These are phyloP conservation scores for Chelonus insularis DNA, from an alignment of 1,140 invertebrate genomes.

Conservation along the genomic window DNA sequence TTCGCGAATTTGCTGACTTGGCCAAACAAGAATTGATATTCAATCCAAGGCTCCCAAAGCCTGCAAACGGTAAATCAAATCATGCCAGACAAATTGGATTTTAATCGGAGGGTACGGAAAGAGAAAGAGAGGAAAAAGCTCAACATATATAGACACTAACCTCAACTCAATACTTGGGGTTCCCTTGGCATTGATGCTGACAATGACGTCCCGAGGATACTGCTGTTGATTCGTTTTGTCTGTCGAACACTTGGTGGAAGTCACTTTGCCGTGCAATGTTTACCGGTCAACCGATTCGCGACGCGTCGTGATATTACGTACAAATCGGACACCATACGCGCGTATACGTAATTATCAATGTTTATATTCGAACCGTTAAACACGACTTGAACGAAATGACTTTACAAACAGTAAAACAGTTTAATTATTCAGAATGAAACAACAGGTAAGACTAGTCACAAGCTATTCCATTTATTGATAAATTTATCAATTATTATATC, in stretches of 20 bases:
- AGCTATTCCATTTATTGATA: too few relatives aligned
- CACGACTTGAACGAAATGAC: too few relatives aligned
- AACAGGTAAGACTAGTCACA: too few relatives aligned
- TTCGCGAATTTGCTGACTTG: constrained; percentile 17
- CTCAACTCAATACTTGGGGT: constrained; percentile 47
- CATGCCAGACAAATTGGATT: constrained; percentile 25
- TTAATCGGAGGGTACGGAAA: constrained; percentile 19
- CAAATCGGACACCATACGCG: constrained; percentile 11
- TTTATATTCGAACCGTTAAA: too few relatives aligned
- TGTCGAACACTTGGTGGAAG: constrained; percentile 44
- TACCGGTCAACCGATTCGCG: constrained; percentile 20
- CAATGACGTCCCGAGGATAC: constrained; percentile 47
- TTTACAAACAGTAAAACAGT: too few relatives aligned
- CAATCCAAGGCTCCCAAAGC: constrained; percentile 15
- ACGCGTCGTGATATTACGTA: background rate
- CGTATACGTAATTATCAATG: background rate
- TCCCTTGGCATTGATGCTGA: constrained; percentile 49
- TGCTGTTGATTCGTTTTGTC: constrained; percentile 39
- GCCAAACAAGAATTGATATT: constrained; percentile 25
- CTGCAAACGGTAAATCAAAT: constrained; percentile 27
- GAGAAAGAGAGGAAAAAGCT: background rate
- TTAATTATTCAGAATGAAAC: too few relatives aligned
- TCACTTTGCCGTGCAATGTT: constrained; percentile 45
- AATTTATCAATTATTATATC: too few relatives aligned
- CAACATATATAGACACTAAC: constrained; percentile 28